Percentiles rank a stretch among this genome's conserved stretches.
Evolutionary conservation across 1,140 invertebrate genomes (phyloP).

Genomic region (Bombus breviceps): DNA sequence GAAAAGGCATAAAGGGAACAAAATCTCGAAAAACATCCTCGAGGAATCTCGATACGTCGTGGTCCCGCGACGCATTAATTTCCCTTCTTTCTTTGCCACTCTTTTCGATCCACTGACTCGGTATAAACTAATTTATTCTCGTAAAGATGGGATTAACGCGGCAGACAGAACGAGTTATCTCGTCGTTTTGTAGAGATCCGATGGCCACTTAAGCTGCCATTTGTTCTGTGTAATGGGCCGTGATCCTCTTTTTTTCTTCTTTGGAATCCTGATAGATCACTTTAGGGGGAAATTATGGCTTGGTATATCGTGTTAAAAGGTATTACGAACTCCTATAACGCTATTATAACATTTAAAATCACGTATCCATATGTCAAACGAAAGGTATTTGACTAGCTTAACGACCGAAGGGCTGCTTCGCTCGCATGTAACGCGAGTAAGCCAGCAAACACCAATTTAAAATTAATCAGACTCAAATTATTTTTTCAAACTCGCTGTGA

Average conservation of each 20-base stretch:
- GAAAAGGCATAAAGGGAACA: slow-evolving; percentile 18
- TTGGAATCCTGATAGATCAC: neutral
- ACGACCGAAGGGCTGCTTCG: no score
- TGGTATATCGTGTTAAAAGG: neutral
- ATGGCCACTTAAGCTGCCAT: slow-evolving; percentile 9
- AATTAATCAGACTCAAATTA: no score
- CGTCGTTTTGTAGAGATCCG: slow-evolving; percentile 9
- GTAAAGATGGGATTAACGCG: slow-evolving; percentile 71
- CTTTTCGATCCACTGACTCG: neutral
- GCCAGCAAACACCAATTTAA: no score
- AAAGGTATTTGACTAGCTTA: neutral
- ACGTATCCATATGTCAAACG: neutral
- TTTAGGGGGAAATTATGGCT: neutral
- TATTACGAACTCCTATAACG: neutral
- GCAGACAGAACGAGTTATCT: slow-evolving; percentile 16
- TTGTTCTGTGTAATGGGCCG: neutral
- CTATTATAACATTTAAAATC: neutral
- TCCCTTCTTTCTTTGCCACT: neutral
- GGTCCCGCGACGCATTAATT: slow-evolving; percentile 15
- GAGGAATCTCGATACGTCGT: slow-evolving; percentile 16
- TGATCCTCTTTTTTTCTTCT: neutral
- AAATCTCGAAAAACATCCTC: slow-evolving; percentile 34
- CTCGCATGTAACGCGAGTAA: no score
- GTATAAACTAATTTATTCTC: slow-evolving; percentile 73
- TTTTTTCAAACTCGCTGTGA: no score